Percentiles rank a stretch among this genome's conserved stretches.
Conservation (phyloP, 1,140 invertebrate genomes). For the Habropoda laboriosa region DNA sequence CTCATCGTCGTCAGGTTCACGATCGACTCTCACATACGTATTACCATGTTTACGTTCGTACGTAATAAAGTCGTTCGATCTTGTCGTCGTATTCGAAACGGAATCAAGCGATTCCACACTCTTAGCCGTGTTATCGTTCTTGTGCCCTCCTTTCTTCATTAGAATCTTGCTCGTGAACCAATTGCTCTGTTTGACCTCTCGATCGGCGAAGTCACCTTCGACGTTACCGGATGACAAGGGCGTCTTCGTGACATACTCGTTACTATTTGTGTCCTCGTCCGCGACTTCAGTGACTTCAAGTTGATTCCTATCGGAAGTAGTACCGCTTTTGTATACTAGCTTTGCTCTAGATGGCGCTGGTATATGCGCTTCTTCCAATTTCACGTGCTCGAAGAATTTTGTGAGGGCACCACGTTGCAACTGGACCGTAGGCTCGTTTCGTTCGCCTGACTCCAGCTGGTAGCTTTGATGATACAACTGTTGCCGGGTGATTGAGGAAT, state of each 20-base stretch:
- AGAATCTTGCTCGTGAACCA: slow-evolving; percentile 1
- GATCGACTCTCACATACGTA: neutral
- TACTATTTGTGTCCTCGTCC: slow-evolving; percentile 32
- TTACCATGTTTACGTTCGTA: slow-evolving; percentile 32
- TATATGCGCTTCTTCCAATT: slow-evolving; percentile 83
- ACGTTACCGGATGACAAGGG: slow-evolving; percentile 4
- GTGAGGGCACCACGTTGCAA: slow-evolving; percentile 58
- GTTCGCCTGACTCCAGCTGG: slow-evolving; percentile 53
- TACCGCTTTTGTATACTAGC: slow-evolving; percentile 65
- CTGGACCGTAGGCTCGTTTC: slow-evolving; percentile 54
- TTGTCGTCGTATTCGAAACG: neutral
- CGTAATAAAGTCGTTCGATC: slow-evolving; percentile 24
- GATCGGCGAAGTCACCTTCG: slow-evolving; percentile 9
- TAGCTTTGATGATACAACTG: slow-evolving; percentile 46
- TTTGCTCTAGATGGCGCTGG: slow-evolving; percentile 80
- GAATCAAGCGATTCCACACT: slow-evolving; percentile 9
- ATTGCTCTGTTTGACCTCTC: neutral
- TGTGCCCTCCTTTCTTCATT: neutral
- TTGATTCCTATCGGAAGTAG: slow-evolving; percentile 29
- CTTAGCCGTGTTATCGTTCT: neutral
- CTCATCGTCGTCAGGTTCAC: slow-evolving; percentile 18
- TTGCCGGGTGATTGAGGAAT: slow-evolving; percentile 39
- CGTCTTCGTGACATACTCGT: slow-evolving; percentile 25
- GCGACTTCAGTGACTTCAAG: slow-evolving; percentile 41
- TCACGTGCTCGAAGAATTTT: slow-evolving; percentile 77